phyloP scores from a whole-genome alignment of 2,797 vertebrate species.

The Gallinago nigripennis region DNA sequence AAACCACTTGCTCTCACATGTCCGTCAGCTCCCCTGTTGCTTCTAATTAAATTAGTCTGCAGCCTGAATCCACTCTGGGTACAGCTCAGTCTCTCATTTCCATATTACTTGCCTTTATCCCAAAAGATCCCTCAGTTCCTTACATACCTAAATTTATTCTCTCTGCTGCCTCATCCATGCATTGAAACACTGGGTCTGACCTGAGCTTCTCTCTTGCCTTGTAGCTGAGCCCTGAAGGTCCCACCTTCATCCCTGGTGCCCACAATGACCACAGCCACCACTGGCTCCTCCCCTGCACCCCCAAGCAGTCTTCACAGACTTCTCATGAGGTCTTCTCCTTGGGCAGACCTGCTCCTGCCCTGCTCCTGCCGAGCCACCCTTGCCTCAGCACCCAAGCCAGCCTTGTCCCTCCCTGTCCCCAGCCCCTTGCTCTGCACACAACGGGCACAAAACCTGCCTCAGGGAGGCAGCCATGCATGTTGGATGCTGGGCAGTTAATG shows the following conservation, averaged over 20 bases:
- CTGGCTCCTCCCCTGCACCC: background rate
- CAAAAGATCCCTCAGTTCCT: background rate
- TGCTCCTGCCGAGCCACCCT: background rate
- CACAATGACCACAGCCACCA: background rate
- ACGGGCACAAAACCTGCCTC: background rate
- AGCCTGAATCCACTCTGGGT: background rate
- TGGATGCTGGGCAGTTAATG: background rate
- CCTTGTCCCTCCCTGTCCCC: rapidly evolving
- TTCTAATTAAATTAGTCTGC: background rate
- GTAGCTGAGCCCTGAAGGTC: rapidly evolving
- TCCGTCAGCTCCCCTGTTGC: background rate
- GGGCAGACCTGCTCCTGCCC: background rate
- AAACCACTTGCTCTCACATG: background rate
- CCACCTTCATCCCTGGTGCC: background rate
- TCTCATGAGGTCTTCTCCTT: background rate
- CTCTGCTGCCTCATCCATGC: background rate
- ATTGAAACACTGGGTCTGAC: background rate
- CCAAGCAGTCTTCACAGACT: background rate
- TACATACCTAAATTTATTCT: background rate
- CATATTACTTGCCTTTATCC: background rate
- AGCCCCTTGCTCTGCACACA: background rate
- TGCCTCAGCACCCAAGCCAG: background rate
- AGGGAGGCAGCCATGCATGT: rapidly evolving
- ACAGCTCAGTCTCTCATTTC: rapidly evolving
- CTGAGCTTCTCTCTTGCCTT: background rate